Conservation (phyloP, 2,888 invertebrate species). For the Erebia epiphron region DNA sequence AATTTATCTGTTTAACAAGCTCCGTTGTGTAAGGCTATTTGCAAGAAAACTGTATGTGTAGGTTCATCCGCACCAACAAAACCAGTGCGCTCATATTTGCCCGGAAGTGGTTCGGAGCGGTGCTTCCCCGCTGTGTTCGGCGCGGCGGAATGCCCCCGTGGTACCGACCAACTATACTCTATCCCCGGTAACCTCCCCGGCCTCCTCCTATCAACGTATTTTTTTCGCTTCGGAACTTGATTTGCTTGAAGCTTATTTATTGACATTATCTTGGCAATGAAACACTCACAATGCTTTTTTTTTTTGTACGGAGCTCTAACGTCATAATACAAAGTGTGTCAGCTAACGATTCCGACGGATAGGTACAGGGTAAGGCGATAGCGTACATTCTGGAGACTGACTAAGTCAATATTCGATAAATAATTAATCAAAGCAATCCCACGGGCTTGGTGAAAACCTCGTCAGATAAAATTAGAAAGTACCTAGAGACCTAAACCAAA, state of each 20-base stretch:
- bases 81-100: slow-evolving; percentile 68
- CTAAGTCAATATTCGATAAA: too few species aligned
- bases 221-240: slow-evolving; percentile 58
- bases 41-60: slow-evolving; percentile 58
- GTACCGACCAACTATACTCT: slow-evolving; percentile 70
- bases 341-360: too few species aligned
- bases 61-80: slow-evolving; percentile 67
- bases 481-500: too few species aligned
- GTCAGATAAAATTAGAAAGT: too few species aligned
- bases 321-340: background rate
- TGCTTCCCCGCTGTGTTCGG: slow-evolving; percentile 62
- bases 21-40: background rate
- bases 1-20: background rate
- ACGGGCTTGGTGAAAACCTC: too few species aligned
- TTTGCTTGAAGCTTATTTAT: slow-evolving; percentile 48
- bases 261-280: slow-evolving; percentile 4
- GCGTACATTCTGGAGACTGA: too few species aligned
- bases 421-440: too few species aligned
- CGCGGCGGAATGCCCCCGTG: slow-evolving; percentile 61
- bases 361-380: too few species aligned
- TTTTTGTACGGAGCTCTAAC: background rate
- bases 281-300: slow-evolving; percentile 6
- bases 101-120: slow-evolving; percentile 67
- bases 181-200: slow-evolving; percentile 67
- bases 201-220: slow-evolving; percentile 50